Evolutionary conservation across 2,888 invertebrate genomes (phyloP), one percentile per base, ranked within the genome.

Genomic region (Ochropleura plecta): DNA sequence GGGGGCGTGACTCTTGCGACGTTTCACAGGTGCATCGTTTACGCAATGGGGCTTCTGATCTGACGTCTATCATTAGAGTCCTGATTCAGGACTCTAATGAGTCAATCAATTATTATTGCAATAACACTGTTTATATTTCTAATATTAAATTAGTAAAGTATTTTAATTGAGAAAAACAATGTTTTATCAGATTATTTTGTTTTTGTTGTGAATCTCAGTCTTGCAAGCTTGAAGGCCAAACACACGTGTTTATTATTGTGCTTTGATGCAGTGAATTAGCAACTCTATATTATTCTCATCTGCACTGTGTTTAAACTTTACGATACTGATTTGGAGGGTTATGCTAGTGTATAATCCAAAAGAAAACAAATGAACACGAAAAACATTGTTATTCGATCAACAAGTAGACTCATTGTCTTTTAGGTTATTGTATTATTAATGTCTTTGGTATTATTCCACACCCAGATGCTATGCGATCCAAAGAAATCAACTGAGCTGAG

Each of bases 1-100:
- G 82, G 85, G 86, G 92, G 91, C 90, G 89, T 89, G 90, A 86
- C 90, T 88, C 77, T 90, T 88, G 88, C 88, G 88, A 89, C 42
- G 76, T 82, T 88, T 90, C 84, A 87, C 88, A 88, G 87, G 85
- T 86, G 84, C 73, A 78, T 65, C 18, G 53, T 51, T 82, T 73
- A 74, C 65, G 81, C 81, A 89, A 88, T 88, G 78, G 81, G 16
- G 51, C 60, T 67, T 49, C 48, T 65, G 62, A 72, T 81, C 60
- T 53, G 5, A 44, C 59, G 59, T 74, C 59, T 69, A 72, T 62
- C n/a, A n/a, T n/a, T n/a, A n/a, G n/a, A n/a, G n/a, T n/a, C n/a
- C n/a, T n/a, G n/a, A n/a, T n/a, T n/a, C 57, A 71, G 53, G 55
- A 51, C 40, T 67, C 30, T 18, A 60, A 53, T 71, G 18, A 62